phyloP scores from a whole-genome alignment of 1,140 invertebrate genomes.

The Ectropis grisescens region DNA sequence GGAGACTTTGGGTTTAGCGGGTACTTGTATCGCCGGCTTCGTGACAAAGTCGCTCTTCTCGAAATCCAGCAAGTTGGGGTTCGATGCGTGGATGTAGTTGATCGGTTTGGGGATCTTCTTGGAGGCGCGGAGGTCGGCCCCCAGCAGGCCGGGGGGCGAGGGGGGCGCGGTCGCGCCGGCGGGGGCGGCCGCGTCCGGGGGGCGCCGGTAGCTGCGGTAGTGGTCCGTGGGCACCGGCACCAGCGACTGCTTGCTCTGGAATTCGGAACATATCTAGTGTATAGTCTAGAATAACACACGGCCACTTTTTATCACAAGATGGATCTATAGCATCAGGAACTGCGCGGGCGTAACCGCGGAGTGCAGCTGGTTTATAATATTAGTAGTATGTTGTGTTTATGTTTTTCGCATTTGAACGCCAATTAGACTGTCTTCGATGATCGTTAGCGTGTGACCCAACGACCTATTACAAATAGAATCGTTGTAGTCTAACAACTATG shows the following conservation, averaged over 20 bases:
- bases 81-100: conserved; percentile 76
- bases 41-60: conserved; percentile 56
- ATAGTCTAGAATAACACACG: too few species aligned
- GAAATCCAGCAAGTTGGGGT: conserved; percentile 75
- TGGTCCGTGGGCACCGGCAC: conserved; percentile 31
- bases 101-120: conserved; percentile 59
- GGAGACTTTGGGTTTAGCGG: conserved; percentile 16
- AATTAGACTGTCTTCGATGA: too few species aligned
- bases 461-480: too few species aligned
- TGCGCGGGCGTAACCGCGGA: too few species aligned
- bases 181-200: conserved; percentile 5
- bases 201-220: conserved; percentile 39
- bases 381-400: too few species aligned
- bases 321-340: too few species aligned
- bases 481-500: too few species aligned
- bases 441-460: too few species aligned
- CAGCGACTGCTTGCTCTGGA: conserved; percentile 21
- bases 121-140: not conserved
- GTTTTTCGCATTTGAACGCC: too few species aligned
- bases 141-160: not conserved
- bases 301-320: too few species aligned
- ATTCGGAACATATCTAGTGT: too few species aligned
- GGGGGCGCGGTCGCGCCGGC: conserved; percentile 2
- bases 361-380: too few species aligned
- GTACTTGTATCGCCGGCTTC: conserved; percentile 29